These are phyloP conservation scores for Troides oblongomaculatus DNA, from an alignment of 2,888 invertebrate species.

Conservation along the genomic window DNA sequence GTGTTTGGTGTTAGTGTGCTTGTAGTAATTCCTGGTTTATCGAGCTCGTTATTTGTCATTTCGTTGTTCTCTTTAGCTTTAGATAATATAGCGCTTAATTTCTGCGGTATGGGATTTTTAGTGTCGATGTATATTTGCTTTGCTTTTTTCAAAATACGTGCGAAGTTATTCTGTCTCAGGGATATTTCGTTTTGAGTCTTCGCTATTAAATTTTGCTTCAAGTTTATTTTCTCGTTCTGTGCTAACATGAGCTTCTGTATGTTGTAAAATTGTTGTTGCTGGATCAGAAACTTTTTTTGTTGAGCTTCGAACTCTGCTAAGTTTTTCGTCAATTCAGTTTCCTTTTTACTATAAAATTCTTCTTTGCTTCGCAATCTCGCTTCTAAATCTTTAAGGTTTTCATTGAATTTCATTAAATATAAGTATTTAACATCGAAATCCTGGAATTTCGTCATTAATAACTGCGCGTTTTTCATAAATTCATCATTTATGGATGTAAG, in stretches of 20 bases:
- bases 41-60: slow-evolving; percentile 27
- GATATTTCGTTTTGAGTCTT: slow-evolving; percentile 69
- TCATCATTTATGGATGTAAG: slow-evolving; percentile 50
- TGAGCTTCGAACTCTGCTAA: slow-evolving; percentile 62
- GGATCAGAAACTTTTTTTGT: slow-evolving; percentile 63
- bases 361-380: slow-evolving; percentile 46
- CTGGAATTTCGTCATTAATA: slow-evolving; percentile 49
- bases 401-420: slow-evolving; percentile 48
- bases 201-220: slow-evolving; percentile 61
- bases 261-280: slow-evolving; percentile 65
- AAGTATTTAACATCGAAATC: slow-evolving; percentile 61
- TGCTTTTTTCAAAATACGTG: slow-evolving; percentile 62
- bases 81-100: slow-evolving; percentile 23
- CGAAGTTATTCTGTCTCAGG: slow-evolving; percentile 64
- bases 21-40: slow-evolving; percentile 35
- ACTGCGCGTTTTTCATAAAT: slow-evolving; percentile 47
- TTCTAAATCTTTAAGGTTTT: slow-evolving; percentile 52
- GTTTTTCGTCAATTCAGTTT: slow-evolving; percentile 53
- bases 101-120: slow-evolving; percentile 36
- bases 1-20: slow-evolving; percentile 39
- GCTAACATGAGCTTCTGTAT: slow-evolving; percentile 64
- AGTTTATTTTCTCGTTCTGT: slow-evolving; percentile 67
- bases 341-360: slow-evolving; percentile 48
- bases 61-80: slow-evolving; percentile 29
- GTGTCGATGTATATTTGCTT: slow-evolving; percentile 54